phyloP scores from a whole-genome alignment of 2,113 vertebrate species.

The Gadus chalcogrammus region DNA sequence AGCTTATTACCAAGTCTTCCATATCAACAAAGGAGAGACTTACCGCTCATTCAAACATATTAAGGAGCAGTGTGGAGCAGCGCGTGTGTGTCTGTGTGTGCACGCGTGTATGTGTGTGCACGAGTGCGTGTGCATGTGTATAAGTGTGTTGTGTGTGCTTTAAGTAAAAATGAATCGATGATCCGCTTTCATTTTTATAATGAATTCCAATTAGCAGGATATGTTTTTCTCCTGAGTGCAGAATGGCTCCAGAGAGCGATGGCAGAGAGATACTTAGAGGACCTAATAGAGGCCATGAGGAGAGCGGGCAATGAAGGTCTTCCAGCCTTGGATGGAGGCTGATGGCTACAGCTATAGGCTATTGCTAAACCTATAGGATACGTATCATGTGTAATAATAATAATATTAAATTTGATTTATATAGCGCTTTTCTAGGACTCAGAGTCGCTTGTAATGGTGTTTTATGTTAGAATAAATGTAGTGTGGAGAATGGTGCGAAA shows the following conservation, averaged over 20 bases:
- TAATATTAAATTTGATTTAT: no score
- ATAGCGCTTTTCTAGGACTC: no score
- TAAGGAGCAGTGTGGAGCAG: conserved; percentile 19
- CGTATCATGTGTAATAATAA: no score
- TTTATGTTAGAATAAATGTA: no score
- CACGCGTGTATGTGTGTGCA: not conserved
- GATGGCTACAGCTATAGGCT: no score
- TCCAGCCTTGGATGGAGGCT: no score
- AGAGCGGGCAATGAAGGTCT: no score
- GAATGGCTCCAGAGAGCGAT: conserved; percentile 3
- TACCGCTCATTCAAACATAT: conserved; percentile 45
- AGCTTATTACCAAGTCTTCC: conserved; percentile 48
- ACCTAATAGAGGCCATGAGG: no score
- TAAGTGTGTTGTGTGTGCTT: not conserved
- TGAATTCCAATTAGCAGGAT: conserved; percentile 2
- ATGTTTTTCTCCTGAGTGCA: not conserved
- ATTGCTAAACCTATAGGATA: no score
- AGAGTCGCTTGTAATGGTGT: no score
- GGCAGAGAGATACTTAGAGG: no score
- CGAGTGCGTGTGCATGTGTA: not conserved
- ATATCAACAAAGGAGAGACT: conserved; percentile 42
- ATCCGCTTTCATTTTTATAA: not conserved
- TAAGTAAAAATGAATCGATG: not conserved
- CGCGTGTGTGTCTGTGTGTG: conserved; percentile 9
- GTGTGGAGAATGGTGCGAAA: no score